phyloP scores from a whole-genome alignment of 1,140 invertebrate genomes.

The Chelonus insularis region DNA sequence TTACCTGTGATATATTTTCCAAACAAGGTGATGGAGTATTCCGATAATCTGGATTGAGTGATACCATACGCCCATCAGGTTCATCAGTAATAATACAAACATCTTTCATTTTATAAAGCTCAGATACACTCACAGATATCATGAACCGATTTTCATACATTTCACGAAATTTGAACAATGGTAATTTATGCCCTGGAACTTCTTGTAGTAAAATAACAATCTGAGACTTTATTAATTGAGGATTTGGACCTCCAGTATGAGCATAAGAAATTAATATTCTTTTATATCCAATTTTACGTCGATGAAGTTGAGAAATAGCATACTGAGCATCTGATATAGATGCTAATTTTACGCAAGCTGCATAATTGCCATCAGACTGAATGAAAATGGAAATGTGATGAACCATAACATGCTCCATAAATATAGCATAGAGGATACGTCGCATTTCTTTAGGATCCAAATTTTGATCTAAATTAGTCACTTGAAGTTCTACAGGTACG shows the following conservation, averaged over 20 bases:
- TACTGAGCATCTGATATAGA: constrained; percentile 74
- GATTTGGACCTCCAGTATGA: constrained; percentile 66
- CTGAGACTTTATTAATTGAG: constrained; percentile 68
- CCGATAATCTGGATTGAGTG: constrained; percentile 62
- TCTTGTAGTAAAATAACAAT: constrained; percentile 68
- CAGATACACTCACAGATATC: constrained; percentile 76
- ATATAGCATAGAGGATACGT: constrained; percentile 67
- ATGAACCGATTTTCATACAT: constrained; percentile 82
- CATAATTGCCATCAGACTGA: constrained; percentile 67
- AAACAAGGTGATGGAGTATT: constrained; percentile 63
- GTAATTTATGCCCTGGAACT: constrained; percentile 75
- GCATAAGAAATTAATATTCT: constrained; percentile 78
- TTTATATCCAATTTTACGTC: constrained; percentile 81
- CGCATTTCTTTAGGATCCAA: constrained; percentile 74
- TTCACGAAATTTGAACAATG: constrained; percentile 84
- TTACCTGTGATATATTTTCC: constrained; percentile 50
- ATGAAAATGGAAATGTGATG: constrained; percentile 68
- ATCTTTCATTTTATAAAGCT: constrained; percentile 80
- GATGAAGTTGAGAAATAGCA: constrained; percentile 81
- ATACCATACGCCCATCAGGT: constrained; percentile 72
- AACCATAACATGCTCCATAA: constrained; percentile 73
- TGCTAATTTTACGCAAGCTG: constrained; percentile 70
- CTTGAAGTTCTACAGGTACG: constrained; percentile 68
- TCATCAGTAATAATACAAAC: constrained; percentile 75
- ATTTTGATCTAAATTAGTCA: constrained; percentile 77